A percentile compares a stretch with the other conserved stretches of the same genome.
phyloP scores from a whole-genome alignment of 2,888 invertebrate genomes.

The Theretra japonica region DNA sequence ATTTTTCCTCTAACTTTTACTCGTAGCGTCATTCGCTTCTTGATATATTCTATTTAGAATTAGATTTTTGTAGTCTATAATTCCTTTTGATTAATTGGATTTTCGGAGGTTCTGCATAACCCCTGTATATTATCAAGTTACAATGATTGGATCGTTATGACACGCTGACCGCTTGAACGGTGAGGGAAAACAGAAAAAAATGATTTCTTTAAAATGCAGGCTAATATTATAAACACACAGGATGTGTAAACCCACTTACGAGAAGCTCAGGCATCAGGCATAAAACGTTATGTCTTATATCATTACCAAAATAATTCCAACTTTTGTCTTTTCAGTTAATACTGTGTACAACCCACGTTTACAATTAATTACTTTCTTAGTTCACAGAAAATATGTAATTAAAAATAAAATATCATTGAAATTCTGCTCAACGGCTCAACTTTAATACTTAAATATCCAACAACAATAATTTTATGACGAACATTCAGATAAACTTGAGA shows the following conservation, averaged over 20 bases:
- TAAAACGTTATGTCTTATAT: background rate
- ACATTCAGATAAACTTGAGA: constrained; percentile 28
- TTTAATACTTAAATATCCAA: constrained; percentile 6
- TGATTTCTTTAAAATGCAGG: background rate
- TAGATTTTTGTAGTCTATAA: background rate
- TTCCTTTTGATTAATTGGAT: background rate
- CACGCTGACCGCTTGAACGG: too few species aligned
- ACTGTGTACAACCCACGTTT: background rate
- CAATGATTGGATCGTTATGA: too few species aligned
- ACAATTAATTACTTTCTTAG: background rate
- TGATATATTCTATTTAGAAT: background rate
- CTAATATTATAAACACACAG: background rate
- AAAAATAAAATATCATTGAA: background rate
- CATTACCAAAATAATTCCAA: background rate
- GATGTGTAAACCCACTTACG: background rate
- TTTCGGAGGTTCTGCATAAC: too few species aligned
- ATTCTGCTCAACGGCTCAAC: constrained; percentile 14
- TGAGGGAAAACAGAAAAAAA: too few species aligned
- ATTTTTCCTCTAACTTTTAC: constrained; percentile 26
- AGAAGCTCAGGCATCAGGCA: background rate
- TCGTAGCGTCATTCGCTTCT: constrained; percentile 1
- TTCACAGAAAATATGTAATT: background rate
- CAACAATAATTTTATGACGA: constrained; percentile 28
- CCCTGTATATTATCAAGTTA: too few species aligned
- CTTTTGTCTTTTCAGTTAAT: background rate